Conservation (phyloP, 2,888 invertebrate species). For the Choristoneura rosaceana region DNA sequence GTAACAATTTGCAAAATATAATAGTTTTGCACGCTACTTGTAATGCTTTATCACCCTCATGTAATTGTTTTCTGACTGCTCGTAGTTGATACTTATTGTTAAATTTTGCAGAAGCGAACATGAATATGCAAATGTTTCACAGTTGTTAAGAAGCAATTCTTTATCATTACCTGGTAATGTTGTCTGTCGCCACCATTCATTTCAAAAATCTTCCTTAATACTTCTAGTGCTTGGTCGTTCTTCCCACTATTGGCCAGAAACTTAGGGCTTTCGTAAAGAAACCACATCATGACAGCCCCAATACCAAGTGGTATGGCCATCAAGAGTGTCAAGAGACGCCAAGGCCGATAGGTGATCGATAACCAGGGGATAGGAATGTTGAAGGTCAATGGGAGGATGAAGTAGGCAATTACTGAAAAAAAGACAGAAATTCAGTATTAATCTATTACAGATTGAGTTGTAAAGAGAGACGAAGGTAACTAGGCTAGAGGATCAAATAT, state of each 20-base stretch:
- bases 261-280: constrained; percentile 91
- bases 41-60: too few relatives aligned
- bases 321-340: constrained; percentile 88
- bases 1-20: too few relatives aligned
- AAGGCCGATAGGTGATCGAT: constrained; percentile 85
- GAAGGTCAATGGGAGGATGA: constrained; percentile 85
- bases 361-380: constrained; percentile 65
- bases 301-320: constrained; percentile 64
- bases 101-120: too few relatives aligned
- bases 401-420: constrained; percentile 85
- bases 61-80: too few relatives aligned
- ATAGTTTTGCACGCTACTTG: too few relatives aligned
- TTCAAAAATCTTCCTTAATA: constrained; percentile 58
- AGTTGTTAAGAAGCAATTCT: not conserved
- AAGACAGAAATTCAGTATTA: too few relatives aligned
- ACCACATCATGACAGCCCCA: constrained; percentile 83
- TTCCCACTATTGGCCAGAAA: constrained; percentile 87
- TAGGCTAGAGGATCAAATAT: too few relatives aligned
- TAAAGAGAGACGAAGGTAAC: too few relatives aligned
- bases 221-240: constrained; percentile 80
- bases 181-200: constrained; percentile 57
- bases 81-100: too few relatives aligned
- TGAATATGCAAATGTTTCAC: not conserved
- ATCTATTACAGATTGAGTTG: too few relatives aligned
- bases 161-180: constrained; percentile 56